phyloP scores from a whole-genome alignment of 2,888 invertebrate species.

The Polydrusus pterygomalis region DNA sequence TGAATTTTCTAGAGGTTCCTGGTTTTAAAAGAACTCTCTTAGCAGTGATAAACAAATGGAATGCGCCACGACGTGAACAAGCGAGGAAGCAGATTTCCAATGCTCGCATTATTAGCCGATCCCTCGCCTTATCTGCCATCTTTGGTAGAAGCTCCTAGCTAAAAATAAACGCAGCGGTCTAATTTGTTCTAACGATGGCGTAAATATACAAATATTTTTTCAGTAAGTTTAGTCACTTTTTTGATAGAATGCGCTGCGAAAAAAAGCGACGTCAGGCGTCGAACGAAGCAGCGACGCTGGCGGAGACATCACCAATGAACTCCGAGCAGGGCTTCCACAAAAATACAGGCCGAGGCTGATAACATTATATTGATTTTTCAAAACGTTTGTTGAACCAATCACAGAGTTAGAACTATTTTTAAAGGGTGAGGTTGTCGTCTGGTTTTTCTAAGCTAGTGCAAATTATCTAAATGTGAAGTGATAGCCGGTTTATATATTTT shows the following conservation, averaged over 20 bases:
- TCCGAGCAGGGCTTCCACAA: slow-evolving; percentile 70
- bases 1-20: too few species aligned
- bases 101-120: neutral
- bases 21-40: too few species aligned
- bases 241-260: slow-evolving; percentile 69
- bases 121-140: neutral
- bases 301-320: slow-evolving; percentile 71
- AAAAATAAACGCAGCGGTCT: neutral
- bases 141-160: neutral
- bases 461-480: slow-evolving; percentile 64
- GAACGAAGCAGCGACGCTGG: slow-evolving; percentile 71
- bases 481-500: slow-evolving; percentile 62
- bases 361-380: slow-evolving; percentile 81
- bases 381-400: slow-evolving; percentile 75
- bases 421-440: slow-evolving; percentile 75
- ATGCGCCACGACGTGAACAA: too few species aligned
- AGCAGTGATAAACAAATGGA: too few species aligned
- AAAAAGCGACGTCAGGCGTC: slow-evolving; percentile 69
- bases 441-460: slow-evolving; percentile 70
- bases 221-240: slow-evolving; percentile 62
- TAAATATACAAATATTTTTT: slow-evolving; percentile 30
- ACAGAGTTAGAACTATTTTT: slow-evolving; percentile 74
- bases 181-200: neutral
- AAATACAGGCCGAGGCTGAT: slow-evolving; percentile 74
- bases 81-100: too few species aligned